Conservation (phyloP, 2,888 invertebrate species). For the Ornithoptera priamus region DNA sequence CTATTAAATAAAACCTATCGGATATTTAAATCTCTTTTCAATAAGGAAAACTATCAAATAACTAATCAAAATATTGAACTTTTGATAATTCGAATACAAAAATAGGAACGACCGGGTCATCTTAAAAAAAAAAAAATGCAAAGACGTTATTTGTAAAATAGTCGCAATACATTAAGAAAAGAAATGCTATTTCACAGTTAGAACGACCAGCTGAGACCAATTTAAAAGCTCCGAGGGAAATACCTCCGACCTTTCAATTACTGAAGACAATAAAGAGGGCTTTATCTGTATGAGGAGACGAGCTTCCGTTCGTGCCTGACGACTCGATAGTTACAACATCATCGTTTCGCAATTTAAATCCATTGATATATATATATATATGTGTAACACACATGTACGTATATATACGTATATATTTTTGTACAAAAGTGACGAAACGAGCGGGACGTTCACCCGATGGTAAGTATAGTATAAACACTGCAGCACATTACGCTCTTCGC, state of each 20-base stretch:
- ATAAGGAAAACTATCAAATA: too few species aligned
- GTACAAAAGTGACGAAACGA: too few species aligned
- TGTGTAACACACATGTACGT: neutral
- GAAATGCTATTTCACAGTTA: slow-evolving; percentile 56
- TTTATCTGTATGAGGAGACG: slow-evolving; percentile 57
- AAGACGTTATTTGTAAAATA: slow-evolving; percentile 21
- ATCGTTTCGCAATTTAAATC: slow-evolving; percentile 23
- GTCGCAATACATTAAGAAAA: slow-evolving; percentile 31
- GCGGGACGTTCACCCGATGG: too few species aligned
- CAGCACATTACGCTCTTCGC: too few species aligned
- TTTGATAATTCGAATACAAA: too few species aligned
- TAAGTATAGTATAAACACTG: too few species aligned
- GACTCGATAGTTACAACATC: slow-evolving; percentile 42
- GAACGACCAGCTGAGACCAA: slow-evolving; percentile 59
- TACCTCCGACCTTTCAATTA: slow-evolving; percentile 73
- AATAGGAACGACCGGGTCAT: too few species aligned
- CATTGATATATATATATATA: too few species aligned
- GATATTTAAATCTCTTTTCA: too few species aligned
- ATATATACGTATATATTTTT: too few species aligned
- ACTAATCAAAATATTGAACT: too few species aligned
- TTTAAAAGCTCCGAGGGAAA: slow-evolving; percentile 62
- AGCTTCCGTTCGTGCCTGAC: slow-evolving; percentile 35
- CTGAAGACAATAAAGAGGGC: slow-evolving; percentile 70
- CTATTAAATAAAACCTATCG: too few species aligned
- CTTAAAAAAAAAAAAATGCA: neutral